phyloP scores from a whole-genome alignment of 2,888 invertebrate genomes.

The Morpho deidamia region DNA sequence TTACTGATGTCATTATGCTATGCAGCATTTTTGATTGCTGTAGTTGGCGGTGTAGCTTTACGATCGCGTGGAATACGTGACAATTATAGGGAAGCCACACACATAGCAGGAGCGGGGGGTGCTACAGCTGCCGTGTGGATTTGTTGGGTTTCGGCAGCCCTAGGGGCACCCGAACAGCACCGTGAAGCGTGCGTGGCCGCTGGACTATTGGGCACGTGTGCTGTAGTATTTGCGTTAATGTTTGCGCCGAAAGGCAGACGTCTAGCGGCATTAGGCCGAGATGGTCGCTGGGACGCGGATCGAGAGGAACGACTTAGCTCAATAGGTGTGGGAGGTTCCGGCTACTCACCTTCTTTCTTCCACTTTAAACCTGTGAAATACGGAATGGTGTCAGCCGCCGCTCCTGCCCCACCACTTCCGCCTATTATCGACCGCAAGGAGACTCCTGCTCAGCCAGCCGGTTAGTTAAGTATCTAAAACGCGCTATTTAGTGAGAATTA shows the following conservation, averaged over 20 bases:
- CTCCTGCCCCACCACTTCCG: slow-evolving; percentile 54
- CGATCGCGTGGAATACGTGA: slow-evolving; percentile 93
- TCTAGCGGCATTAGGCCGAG: slow-evolving; percentile 93
- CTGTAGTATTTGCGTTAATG: slow-evolving; percentile 93
- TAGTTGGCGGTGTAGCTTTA: slow-evolving; percentile 90
- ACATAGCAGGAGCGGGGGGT: slow-evolving; percentile 92
- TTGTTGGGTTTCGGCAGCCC: slow-evolving; percentile 90
- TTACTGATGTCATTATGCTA: slow-evolving; percentile 88
- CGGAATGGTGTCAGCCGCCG: slow-evolving; percentile 81
- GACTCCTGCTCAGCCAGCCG: slow-evolving; percentile 75
- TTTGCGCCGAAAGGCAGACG: slow-evolving; percentile 96
- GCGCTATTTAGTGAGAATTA: slow-evolving; percentile 68
- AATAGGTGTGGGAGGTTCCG: slow-evolving; percentile 85
- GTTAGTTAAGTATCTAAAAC: slow-evolving; percentile 76
- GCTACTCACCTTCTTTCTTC: slow-evolving; percentile 94
- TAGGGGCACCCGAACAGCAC: slow-evolving; percentile 86
- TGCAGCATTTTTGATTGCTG: slow-evolving; percentile 89
- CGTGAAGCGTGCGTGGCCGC: slow-evolving; percentile 94
- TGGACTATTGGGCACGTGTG: slow-evolving; percentile 90
- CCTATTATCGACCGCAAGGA: slow-evolving; percentile 74
- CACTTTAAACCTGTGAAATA: slow-evolving; percentile 94
- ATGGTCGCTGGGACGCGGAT: slow-evolving; percentile 89
- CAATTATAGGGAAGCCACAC: slow-evolving; percentile 95
- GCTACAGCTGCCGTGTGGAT: slow-evolving; percentile 92
- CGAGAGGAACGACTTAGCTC: slow-evolving; percentile 91